A percentile compares a stretch with the other conserved stretches of the same genome.
phyloP scores from a whole-genome alignment of 2,888 invertebrate species.

The Agrochola circellaris region DNA sequence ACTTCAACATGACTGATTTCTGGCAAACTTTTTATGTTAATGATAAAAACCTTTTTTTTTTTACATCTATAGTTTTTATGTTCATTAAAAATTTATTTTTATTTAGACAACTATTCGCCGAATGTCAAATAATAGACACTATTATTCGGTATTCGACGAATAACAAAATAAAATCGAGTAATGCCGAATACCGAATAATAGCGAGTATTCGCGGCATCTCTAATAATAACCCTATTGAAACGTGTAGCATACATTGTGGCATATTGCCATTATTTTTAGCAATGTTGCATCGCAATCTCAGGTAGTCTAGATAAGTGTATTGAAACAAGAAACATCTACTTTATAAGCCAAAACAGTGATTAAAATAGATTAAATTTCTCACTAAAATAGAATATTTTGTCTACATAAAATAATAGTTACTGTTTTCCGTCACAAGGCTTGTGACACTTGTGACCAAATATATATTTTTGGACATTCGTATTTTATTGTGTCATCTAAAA shows the following conservation, averaged over 20 bases:
- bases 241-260: conserved; percentile 27
- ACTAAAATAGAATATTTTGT: conserved; percentile 16
- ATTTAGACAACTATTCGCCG: no score
- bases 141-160: no score
- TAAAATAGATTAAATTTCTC: conserved; percentile 18
- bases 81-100: no score
- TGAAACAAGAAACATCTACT: conserved; percentile 10
- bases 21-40: no score
- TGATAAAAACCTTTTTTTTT: no score
- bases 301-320: conserved; percentile 24
- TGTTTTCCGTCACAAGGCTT: conserved; percentile 8
- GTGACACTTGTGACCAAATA: conserved; percentile 10
- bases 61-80: no score
- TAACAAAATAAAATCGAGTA: no score
- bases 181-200: no score
- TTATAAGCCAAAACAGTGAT: conserved; percentile 14
- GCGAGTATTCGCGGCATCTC: no score
- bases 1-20: no score
- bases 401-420: conserved; percentile 4
- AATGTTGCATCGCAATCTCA: conserved; percentile 38
- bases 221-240: conserved; percentile 19
- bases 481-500: conserved; percentile 35
- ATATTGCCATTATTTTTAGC: conserved; percentile 22
- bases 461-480: conserved; percentile 30
- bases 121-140: no score